Evolutionary conservation across 2,797 vertebrate genomes (phyloP).

Genomic region (Cossypha heuglini): DNA sequence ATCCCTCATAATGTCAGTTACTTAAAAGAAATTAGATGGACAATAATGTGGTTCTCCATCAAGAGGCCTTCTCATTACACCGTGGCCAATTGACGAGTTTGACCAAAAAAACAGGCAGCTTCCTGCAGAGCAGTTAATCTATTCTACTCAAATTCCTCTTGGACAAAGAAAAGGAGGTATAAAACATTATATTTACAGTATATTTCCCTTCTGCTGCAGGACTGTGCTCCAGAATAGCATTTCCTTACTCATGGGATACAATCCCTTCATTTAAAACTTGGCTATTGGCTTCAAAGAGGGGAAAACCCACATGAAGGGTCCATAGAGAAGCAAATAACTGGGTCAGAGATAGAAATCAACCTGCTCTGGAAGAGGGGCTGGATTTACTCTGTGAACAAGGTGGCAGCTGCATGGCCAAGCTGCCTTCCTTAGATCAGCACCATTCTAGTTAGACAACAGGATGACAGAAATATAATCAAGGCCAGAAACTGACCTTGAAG

Average conservation of each 20-base stretch:
- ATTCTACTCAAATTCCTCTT: neutral
- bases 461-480: neutral
- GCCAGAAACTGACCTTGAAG: neutral
- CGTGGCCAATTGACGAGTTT: neutral
- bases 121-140: neutral
- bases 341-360: neutral
- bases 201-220: neutral
- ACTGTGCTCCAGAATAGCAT: neutral
- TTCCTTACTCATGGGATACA: neutral
- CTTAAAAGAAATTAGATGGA: neutral
- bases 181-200: neutral
- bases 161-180: neutral
- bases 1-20: neutral
- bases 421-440: neutral
- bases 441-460: neutral
- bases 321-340: neutral
- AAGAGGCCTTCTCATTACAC: neutral
- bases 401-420: neutral
- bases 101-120: neutral
- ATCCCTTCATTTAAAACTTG: neutral
- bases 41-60: neutral
- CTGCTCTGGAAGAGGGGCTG: neutral
- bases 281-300: neutral
- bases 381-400: neutral
- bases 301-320: neutral